Evolutionary conservation across 2,888 invertebrate genomes (phyloP).

Genomic region (Diloba caeruleocephala): DNA sequence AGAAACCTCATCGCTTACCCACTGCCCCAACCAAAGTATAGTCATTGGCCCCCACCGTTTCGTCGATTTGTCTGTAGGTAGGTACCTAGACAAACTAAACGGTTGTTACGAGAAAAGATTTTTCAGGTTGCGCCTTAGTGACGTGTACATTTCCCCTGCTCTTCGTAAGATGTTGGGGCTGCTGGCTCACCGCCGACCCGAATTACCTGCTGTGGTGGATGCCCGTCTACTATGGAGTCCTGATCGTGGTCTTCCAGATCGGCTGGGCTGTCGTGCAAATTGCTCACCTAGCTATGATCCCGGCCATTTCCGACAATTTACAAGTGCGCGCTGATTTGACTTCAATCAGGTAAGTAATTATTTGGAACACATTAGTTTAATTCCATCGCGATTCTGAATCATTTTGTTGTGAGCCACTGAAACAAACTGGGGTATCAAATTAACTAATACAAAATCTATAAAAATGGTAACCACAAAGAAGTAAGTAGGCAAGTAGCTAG

Average conservation of each 20-base stretch:
- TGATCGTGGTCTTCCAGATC: conserved; percentile 94
- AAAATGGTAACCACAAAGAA: too few species aligned
- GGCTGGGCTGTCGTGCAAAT: conserved; percentile 99
- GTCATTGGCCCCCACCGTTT: too few species aligned
- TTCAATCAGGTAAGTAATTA: conserved; percentile 90
- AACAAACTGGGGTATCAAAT: too few species aligned
- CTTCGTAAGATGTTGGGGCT: conserved; percentile 92
- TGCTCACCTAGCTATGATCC: conserved; percentile 97
- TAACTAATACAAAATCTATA: too few species aligned
- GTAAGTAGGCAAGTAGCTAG: too few species aligned
- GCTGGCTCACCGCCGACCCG: conserved; percentile 72
- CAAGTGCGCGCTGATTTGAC: conserved; percentile 93
- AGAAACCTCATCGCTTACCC: too few species aligned
- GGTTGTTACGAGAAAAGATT: conserved; percentile 41
- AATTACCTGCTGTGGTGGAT: conserved; percentile 85
- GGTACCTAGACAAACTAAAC: too few species aligned
- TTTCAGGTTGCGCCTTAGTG: conserved; percentile 91
- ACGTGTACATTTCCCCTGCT: conserved; percentile 93
- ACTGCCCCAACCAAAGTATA: too few species aligned
- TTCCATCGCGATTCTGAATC: too few species aligned
- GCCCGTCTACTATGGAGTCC: conserved; percentile 87
- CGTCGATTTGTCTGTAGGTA: too few species aligned
- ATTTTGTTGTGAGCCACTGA: too few species aligned
- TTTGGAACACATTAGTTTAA: too few species aligned
- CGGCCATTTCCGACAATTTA: conserved; percentile 92